Percentiles rank a stretch among this genome's conserved stretches.
Evolutionary conservation across 2,888 invertebrate genomes (phyloP).

Genomic region (Drosophila atripex): DNA sequence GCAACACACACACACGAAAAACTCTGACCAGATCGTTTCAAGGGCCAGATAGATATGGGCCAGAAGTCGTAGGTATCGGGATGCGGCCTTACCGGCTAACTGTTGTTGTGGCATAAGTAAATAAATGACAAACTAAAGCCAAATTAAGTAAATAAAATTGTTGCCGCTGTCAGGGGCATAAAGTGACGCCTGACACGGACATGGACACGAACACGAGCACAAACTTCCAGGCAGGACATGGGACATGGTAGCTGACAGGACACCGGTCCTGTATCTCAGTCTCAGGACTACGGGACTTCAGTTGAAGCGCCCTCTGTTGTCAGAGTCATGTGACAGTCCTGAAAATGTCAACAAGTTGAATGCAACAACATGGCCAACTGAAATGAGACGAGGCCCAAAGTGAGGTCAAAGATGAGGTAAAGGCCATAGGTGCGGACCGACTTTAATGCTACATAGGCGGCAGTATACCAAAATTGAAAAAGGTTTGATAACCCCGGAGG

Average conservation of each 20-base stretch:
- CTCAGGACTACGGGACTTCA: constrained; percentile 19
- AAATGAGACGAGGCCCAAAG: constrained; percentile 2
- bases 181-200: constrained; percentile 71
- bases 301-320: constrained; percentile 45
- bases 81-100: constrained; percentile 27
- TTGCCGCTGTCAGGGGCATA: constrained; percentile 73
- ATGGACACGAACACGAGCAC: constrained; percentile 55
- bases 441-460: constrained; percentile 12
- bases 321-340: constrained; percentile 46
- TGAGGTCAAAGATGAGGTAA: constrained; percentile 21
- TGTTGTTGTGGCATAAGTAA: constrained; percentile 68
- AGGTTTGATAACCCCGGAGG: constrained; percentile 53
- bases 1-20: constrained; percentile 53
- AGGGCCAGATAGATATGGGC: constrained; percentile 35
- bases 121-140: constrained; percentile 80
- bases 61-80: constrained; percentile 9
- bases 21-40: constrained; percentile 20
- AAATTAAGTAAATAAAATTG: constrained; percentile 80
- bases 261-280: constrained; percentile 37
- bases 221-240: constrained; percentile 48
- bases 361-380: constrained; percentile 23
- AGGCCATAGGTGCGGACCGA: constrained; percentile 24
- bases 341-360: constrained; percentile 54
- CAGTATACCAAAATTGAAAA: constrained; percentile 10
- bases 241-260: constrained; percentile 42